Percentiles rank a stretch among this genome's conserved stretches.
Conservation (phyloP, 2,113 vertebrate species). For the Perca flavescens region DNA sequence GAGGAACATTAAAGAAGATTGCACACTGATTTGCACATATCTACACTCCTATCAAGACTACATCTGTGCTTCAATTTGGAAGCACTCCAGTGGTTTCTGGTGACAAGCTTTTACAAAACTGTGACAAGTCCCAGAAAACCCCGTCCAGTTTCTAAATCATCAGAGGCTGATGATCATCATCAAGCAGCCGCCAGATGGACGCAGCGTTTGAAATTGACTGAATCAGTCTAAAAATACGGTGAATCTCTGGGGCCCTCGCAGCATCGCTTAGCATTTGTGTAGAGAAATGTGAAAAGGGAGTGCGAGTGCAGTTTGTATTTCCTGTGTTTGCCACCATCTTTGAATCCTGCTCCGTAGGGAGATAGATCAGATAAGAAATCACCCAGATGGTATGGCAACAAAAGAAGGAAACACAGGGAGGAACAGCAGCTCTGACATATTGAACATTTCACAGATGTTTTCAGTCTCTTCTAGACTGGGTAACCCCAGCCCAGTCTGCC, state of each 20-base stretch:
- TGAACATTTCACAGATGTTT: background rate
- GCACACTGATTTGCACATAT: conserved; percentile 8
- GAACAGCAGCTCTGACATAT: background rate
- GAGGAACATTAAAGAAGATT: conserved; percentile 5
- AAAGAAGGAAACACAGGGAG: background rate
- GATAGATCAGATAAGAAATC: background rate
- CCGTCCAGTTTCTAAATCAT: conserved; percentile 6
- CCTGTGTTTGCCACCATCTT: background rate
- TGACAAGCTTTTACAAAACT: background rate
- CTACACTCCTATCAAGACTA: background rate
- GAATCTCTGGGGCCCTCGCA: background rate
- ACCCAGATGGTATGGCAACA: background rate
- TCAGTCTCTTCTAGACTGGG: background rate
- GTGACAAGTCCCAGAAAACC: conserved; percentile 1
- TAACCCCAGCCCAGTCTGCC: too few relatives aligned
- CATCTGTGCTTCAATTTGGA: background rate
- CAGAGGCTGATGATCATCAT: background rate
- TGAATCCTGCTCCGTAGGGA: background rate
- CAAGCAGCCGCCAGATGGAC: conserved; percentile 26
- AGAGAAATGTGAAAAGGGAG: background rate
- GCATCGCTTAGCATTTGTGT: background rate
- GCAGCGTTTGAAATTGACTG: conserved; percentile 35
- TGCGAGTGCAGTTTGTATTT: background rate
- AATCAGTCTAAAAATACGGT: conserved; percentile 22
- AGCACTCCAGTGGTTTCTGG: background rate